Evolutionary conservation across 2,113 vertebrate species (phyloP).

Genomic region (Sigmodon hispidus): DNA sequence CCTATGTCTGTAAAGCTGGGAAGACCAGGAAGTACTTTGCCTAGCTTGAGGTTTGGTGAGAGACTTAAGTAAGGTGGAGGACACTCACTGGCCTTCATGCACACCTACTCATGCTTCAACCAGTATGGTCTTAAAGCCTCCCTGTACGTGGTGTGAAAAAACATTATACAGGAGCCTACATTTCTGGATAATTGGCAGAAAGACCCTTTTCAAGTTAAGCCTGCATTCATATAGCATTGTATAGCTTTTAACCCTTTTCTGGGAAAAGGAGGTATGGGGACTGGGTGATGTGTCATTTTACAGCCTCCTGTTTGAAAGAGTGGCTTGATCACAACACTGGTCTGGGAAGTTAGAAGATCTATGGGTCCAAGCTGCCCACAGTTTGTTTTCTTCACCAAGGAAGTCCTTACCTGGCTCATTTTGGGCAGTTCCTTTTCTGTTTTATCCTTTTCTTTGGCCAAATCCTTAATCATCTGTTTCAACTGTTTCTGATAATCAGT

Average conservation of each 20-base stretch:
- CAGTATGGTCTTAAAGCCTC: not conserved
- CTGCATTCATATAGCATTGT: not conserved
- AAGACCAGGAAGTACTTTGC: no score
- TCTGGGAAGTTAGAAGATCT: not conserved
- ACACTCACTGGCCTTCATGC: not conserved
- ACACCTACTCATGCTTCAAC: not conserved
- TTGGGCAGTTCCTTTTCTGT: slow-evolving; percentile 91
- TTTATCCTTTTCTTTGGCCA: slow-evolving; percentile 93
- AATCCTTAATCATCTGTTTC: slow-evolving; percentile 96
- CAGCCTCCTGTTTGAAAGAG: not conserved
- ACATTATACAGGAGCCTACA: not conserved
- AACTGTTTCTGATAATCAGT: slow-evolving; percentile 94
- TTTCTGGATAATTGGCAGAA: not conserved
- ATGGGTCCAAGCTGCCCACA: not conserved
- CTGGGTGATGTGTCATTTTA: not conserved
- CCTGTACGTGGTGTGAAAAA: not conserved
- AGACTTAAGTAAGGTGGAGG: not conserved
- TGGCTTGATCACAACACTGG: not conserved
- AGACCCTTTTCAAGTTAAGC: not conserved
- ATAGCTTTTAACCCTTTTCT: not conserved
- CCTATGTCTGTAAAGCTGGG: not conserved
- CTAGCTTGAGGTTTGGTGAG: not conserved
- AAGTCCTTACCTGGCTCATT: slow-evolving; percentile 94
- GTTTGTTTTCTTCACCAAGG: not conserved
- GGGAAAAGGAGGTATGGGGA: not conserved